Conservation (phyloP, 2,113 vertebrate genomes). For the Lynx canadensis region DNA sequence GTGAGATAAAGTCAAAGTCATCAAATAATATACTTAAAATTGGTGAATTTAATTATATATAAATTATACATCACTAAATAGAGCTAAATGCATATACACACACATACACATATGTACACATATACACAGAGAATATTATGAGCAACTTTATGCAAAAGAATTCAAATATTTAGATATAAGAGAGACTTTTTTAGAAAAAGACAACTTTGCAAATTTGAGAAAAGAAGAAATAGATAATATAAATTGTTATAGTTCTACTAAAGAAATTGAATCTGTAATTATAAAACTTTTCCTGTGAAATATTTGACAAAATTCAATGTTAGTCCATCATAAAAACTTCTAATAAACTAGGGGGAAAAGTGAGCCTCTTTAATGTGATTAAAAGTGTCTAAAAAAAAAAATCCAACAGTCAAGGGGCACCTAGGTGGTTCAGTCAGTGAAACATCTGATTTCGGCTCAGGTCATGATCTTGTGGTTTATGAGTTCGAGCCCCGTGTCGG, state of each 20-base stretch:
- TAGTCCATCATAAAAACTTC: not conserved
- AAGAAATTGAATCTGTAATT: slow-evolving; percentile 10
- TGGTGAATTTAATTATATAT: not conserved
- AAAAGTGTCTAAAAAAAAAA: not conserved
- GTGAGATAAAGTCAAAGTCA: not conserved
- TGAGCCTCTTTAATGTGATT: not conserved
- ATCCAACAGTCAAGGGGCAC: not conserved
- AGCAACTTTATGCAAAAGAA: not conserved
- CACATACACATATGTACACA: not conserved
- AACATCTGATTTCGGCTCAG: too few species aligned
- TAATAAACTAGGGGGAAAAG: not conserved
- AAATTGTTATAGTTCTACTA: not conserved
- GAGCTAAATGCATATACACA: not conserved
- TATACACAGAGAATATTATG: not conserved
- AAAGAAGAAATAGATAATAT: not conserved
- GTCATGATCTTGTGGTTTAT: too few species aligned
- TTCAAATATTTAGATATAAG: not conserved
- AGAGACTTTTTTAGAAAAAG: not conserved
- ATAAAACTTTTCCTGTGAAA: not conserved
- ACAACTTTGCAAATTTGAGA: not conserved
- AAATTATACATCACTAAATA: not conserved
- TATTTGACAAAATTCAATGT: not conserved
- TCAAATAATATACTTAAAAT: not conserved
- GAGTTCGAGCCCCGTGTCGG: too few species aligned
- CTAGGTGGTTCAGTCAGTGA: too few species aligned